Evolutionary conservation across 2,888 invertebrate species (phyloP).

Genomic region (Congeria kusceri): DNA sequence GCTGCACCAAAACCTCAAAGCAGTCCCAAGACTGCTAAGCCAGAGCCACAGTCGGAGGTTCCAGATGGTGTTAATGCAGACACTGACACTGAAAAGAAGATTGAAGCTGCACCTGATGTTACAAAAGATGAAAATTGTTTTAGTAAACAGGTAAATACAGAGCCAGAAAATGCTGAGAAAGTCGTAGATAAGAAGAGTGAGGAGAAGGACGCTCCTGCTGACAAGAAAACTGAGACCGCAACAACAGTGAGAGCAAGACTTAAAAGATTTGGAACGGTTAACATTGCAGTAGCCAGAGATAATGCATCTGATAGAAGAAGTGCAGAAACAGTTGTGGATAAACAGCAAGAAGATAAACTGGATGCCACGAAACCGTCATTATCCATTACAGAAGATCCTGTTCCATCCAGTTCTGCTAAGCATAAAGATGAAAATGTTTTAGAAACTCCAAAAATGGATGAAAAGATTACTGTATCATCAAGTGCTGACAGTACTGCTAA

Average conservation of each 20-base stretch:
- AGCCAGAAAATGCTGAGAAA: too few relatives aligned
- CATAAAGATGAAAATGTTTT: background rate
- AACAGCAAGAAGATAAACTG: background rate
- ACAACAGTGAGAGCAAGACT: conserved; percentile 42
- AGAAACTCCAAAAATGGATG: background rate
- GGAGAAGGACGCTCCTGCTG: background rate
- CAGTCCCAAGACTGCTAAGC: too few relatives aligned
- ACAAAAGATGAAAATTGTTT: too few relatives aligned
- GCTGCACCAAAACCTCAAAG: conserved; percentile 17
- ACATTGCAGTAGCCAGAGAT: conserved; percentile 35
- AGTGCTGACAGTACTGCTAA: conserved; percentile 10
- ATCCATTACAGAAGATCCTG: too few relatives aligned
- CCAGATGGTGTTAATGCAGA: background rate
- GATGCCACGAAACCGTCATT: background rate
- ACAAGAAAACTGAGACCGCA: background rate
- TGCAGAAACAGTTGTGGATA: background rate
- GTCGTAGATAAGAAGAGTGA: background rate
- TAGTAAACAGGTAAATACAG: too few relatives aligned
- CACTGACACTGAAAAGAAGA: background rate
- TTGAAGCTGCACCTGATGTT: background rate
- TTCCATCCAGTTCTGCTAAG: too few relatives aligned
- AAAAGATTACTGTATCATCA: conserved; percentile 1
- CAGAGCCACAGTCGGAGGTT: conserved; percentile 3
- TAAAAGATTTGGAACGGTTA: conserved; percentile 53
- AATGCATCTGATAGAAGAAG: background rate